phyloP scores from a whole-genome alignment of 2,888 invertebrate genomes.

The Hybos culiciformis region DNA sequence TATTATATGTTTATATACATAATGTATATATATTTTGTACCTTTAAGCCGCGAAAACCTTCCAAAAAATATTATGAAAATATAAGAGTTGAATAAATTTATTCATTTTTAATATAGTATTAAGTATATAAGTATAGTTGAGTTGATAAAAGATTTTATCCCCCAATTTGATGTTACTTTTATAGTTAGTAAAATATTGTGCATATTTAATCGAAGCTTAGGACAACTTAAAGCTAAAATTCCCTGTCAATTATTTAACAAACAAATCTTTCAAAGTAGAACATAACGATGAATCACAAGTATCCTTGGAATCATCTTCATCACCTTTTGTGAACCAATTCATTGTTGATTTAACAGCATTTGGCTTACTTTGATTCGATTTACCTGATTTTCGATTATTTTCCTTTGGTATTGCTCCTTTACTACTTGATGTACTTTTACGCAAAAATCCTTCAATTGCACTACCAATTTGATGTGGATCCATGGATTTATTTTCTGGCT shows the following conservation, averaged over 20 bases:
- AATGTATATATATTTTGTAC: no score
- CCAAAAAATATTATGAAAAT: no score
- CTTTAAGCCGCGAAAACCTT: no score
- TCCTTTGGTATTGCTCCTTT: slow-evolving; percentile 36
- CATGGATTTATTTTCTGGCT: slow-evolving; percentile 41
- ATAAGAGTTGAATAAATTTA: no score
- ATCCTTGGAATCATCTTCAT: slow-evolving; percentile 53
- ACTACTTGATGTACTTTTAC: slow-evolving; percentile 37
- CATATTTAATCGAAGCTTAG: no score
- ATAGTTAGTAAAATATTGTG: no score
- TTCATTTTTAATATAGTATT: no score
- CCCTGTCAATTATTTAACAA: slow-evolving; percentile 54
- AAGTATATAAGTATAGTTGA: no score
- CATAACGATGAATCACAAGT: slow-evolving; percentile 70
- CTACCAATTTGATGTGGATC: slow-evolving; percentile 70
- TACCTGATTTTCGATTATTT: slow-evolving; percentile 21
- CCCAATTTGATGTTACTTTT: no score
- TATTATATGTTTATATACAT: no score
- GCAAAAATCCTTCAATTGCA: slow-evolving; percentile 71
- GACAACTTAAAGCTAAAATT: slow-evolving; percentile 21
- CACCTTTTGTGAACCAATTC: slow-evolving; percentile 50
- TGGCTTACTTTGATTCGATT: slow-evolving; percentile 19
- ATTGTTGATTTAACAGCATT: slow-evolving; percentile 29
- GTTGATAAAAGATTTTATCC: no score
- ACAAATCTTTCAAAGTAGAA: slow-evolving; percentile 71